Conservation (phyloP, 2,113 vertebrate species). For the Periophthalmus modestus region DNA sequence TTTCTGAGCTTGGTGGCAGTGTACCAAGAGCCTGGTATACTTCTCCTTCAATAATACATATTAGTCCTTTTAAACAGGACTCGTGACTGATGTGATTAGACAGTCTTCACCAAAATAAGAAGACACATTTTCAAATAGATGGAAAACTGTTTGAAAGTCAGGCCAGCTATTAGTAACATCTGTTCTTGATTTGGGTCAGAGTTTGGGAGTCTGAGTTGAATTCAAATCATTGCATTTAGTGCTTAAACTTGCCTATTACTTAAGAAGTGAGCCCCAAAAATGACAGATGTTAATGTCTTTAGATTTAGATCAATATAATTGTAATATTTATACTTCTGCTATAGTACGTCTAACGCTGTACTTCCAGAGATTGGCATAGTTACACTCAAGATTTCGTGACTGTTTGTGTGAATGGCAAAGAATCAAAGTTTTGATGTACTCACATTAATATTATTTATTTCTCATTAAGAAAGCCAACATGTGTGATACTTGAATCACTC, state of each 20-base stretch:
- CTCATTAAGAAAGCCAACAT: background rate
- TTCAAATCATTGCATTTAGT: background rate
- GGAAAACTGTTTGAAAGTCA: slow-evolving; percentile 57
- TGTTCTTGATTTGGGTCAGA: slow-evolving; percentile 2
- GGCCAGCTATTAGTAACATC: background rate
- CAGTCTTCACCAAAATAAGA: background rate
- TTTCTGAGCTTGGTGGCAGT: background rate
- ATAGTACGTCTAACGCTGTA: background rate
- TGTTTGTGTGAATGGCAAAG: background rate
- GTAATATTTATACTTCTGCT: background rate
- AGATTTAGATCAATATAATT: background rate
- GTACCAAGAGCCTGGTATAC: background rate
- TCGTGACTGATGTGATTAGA: background rate
- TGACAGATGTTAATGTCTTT: background rate
- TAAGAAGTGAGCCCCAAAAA: background rate
- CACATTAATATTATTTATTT: background rate
- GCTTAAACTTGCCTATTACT: background rate
- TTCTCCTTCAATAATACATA: background rate
- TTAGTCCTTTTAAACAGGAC: background rate
- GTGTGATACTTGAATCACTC: background rate
- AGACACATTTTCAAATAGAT: background rate
- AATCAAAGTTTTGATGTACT: background rate
- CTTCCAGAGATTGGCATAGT: background rate
- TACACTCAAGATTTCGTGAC: background rate
- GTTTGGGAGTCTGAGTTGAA: background rate